phyloP scores from a whole-genome alignment of 2,797 vertebrate genomes.

The Pogoniulus pusillus region DNA sequence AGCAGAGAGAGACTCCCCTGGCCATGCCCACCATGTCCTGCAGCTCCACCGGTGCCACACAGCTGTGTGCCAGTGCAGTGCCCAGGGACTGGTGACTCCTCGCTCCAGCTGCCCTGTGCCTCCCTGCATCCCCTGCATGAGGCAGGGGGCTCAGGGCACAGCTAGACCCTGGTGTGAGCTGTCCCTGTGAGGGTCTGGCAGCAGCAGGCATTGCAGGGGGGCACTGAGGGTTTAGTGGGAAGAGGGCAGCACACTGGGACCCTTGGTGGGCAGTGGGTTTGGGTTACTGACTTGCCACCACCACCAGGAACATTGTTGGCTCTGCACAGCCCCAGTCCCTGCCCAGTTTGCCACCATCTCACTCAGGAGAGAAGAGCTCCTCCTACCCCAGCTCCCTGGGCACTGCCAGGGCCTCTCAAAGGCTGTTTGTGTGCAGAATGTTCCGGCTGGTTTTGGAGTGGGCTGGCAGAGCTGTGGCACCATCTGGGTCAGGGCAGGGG shows the following conservation, averaged over 20 bases:
- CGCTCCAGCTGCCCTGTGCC: accelerated
- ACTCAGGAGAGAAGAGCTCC: not conserved
- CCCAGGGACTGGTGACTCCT: accelerated
- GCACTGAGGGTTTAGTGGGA: not conserved
- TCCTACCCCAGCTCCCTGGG: not conserved
- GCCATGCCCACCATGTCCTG: accelerated
- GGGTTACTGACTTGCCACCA: accelerated
- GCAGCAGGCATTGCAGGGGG: accelerated
- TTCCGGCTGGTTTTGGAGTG: conserved; percentile 1
- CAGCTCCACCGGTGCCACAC: not conserved
- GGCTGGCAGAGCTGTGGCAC: conserved; percentile 38
- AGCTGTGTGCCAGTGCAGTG: too few relatives aligned
- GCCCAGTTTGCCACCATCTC: accelerated
- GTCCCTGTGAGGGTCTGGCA: not conserved
- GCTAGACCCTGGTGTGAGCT: too few relatives aligned
- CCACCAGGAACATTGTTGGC: not conserved
- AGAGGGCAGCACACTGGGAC: not conserved
- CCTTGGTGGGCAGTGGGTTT: accelerated
- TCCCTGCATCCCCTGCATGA: accelerated
- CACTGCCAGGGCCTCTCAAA: conserved; percentile 43
- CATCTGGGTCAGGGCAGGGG: conserved; percentile 63
- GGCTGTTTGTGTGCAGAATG: conserved; percentile 58
- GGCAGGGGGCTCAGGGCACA: accelerated
- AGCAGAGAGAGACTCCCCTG: not conserved
- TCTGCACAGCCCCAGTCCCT: not conserved